Evolutionary conservation across 2,888 invertebrate species (phyloP).

Genomic region (Xestoiulus laeticollis): DNA sequence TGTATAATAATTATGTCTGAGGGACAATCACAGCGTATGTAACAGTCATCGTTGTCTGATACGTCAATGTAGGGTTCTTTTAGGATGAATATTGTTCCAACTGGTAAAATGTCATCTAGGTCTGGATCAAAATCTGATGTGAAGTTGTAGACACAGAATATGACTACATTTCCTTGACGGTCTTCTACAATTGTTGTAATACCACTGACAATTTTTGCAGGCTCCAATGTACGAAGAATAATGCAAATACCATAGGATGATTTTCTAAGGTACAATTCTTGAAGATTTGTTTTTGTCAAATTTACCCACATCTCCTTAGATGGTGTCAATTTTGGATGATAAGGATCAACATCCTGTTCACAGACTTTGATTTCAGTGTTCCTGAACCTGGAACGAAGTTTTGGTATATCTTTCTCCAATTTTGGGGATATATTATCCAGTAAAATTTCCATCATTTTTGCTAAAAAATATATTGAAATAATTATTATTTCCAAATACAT

Average conservation of each 20-base stretch:
- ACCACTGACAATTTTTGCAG: not conserved
- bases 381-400: too few species aligned
- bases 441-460: too few species aligned
- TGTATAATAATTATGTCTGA: slow-evolving; percentile 22
- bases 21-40: slow-evolving; percentile 22
- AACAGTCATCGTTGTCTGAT: too few species aligned
- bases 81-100: slow-evolving; percentile 2
- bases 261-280: not conserved
- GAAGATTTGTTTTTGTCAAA: too few species aligned
- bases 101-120: not conserved
- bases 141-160: not conserved
- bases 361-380: too few species aligned
- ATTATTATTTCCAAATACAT: too few species aligned
- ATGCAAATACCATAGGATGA: not conserved
- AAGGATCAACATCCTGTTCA: too few species aligned
- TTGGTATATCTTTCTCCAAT: too few species aligned
- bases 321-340: too few species aligned
- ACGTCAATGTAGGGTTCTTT: not conserved
- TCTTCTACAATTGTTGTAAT: not conserved
- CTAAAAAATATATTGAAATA: too few species aligned
- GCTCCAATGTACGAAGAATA: not conserved
- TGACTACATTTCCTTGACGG: not conserved
- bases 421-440: too few species aligned
- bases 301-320: too few species aligned
- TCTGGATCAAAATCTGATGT: not conserved